Conservation (phyloP, 2,888 invertebrate species). For the Acheta domesticus region DNA sequence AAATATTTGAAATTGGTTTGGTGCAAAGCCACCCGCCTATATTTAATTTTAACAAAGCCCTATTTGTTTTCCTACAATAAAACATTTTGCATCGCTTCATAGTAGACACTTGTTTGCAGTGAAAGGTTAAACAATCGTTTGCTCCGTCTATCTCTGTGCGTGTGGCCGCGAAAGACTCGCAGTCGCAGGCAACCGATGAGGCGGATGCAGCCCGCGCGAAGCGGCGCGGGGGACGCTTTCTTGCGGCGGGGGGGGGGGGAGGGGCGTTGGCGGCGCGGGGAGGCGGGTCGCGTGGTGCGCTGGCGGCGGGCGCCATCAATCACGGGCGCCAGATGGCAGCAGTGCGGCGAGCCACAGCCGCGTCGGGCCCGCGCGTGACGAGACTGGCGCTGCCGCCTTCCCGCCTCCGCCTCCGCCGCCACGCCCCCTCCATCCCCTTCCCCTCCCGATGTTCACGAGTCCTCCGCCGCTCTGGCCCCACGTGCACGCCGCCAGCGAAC, state of each 20-base stretch:
- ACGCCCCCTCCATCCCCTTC: not conserved
- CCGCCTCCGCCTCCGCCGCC: not conserved
- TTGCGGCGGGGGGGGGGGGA: not conserved
- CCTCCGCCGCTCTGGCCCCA: no score
- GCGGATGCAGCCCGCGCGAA: not conserved
- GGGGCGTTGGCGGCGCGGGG: not conserved
- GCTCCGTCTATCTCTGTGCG: no score
- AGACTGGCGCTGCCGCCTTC: not conserved
- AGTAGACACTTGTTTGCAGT: no score
- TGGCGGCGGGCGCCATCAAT: constrained; percentile 1
- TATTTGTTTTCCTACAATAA: no score
- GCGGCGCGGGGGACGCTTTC: not conserved
- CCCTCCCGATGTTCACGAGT: no score
- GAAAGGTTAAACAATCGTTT: no score
- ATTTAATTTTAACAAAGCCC: no score
- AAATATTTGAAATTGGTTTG: no score
- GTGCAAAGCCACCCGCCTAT: no score
- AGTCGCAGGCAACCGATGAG: not conserved
- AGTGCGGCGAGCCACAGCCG: constrained; percentile 12
- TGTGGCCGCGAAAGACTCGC: not conserved
- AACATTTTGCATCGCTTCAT: no score
- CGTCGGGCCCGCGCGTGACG: not conserved
- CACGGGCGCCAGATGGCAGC: constrained; percentile 19
- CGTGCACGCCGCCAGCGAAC: no score
- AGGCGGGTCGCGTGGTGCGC: not conserved